Base-by-base conservation (phyloP, 92 coral and sea anemone species). In the Porites cylindrica region DNA sequence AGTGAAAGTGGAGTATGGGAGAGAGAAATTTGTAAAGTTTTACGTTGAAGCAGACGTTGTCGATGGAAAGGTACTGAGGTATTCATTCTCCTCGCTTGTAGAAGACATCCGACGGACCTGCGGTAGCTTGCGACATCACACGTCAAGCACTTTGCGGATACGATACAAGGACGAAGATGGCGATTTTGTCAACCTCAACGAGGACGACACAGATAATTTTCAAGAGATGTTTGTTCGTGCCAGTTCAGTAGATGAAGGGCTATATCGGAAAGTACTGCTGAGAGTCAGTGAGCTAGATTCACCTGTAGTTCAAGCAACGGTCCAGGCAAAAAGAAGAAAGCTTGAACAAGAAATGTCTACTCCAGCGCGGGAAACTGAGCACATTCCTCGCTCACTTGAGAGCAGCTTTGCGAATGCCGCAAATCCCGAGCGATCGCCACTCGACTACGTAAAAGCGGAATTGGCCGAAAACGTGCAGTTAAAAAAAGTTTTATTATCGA, bases 271-370 rank as follows among this genome's bases (percentile, higher is more conserved):
- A 70, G 72, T 88, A 53, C 58, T 87, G 64, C 77, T 87, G 67
- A 74, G 88, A 76, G 91, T 84, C 72, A 83, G 86, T 80, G 93
- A 90, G 77, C 91, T 88, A 56, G 89, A 89, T 82, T 92, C 91
- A 21, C 93, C 95, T 38, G 88, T 78, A 59, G 89, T 70, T 75
- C 88, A 61, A 60, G 75, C 88, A 10, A 8, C 53, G 19, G 88
- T 23, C 26, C 76, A 8, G 23, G 76, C 76, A 75, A 85, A 52
- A 65, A 85, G 59, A 29, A 72, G 87, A 82, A 60, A 82, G 79
- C 32, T 29, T 29, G 10, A 71, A 9, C 70, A 70, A 51, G 76
- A 76, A 65, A 77, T 43, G 32, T 73, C 91, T 11, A 26, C 83
- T 14, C 10, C 75, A 54, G 72, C 64, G 53, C 50, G 73, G 62